phyloP scores from a whole-genome alignment of 1,140 invertebrate genomes.

The Drosophila prosaltans region DNA sequence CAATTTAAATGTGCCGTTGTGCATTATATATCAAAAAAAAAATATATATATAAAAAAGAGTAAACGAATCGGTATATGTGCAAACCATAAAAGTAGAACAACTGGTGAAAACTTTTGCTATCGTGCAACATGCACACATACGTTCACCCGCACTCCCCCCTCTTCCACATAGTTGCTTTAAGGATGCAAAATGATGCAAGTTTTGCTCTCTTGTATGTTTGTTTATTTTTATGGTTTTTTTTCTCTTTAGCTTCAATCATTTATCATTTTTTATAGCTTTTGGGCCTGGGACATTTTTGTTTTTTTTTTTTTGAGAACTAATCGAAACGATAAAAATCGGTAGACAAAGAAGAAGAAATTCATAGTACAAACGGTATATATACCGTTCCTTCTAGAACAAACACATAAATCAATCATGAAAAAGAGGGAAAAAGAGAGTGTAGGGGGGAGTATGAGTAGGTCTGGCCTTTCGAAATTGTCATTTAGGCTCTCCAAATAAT shows the following conservation, averaged over 20 bases:
- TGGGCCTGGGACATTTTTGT: conserved; percentile 51
- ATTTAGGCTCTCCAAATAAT: conserved; percentile 22
- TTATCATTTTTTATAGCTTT: conserved; percentile 73
- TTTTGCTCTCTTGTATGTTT: conserved; percentile 25
- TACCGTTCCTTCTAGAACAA: conserved; percentile 2
- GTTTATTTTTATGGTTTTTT: conserved; percentile 18
- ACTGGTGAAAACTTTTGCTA: conserved; percentile 44
- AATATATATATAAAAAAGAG: conserved; percentile 20
- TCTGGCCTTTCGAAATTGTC: conserved; percentile 9
- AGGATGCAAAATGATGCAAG: conserved; percentile 64
- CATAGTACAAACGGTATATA: conserved; percentile 50
- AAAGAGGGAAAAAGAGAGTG: background rate
- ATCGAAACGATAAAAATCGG: conserved; percentile 66
- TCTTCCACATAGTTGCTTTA: conserved; percentile 28
- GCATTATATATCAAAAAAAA: conserved; percentile 54
- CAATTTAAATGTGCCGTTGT: conserved; percentile 79
- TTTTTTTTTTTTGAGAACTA: conserved; percentile 33
- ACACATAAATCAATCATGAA: conserved; percentile 55
- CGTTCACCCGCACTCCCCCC: background rate
- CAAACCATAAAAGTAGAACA: conserved; percentile 51
- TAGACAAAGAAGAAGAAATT: conserved; percentile 45
- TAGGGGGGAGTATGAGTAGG: background rate
- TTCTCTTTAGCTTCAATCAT: conserved; percentile 43
- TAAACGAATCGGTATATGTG: conserved; percentile 58
- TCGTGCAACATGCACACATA: conserved; percentile 25